Base-by-base conservation (phyloP, 2,797 vertebrate species). In the Carapus acus region DNA sequence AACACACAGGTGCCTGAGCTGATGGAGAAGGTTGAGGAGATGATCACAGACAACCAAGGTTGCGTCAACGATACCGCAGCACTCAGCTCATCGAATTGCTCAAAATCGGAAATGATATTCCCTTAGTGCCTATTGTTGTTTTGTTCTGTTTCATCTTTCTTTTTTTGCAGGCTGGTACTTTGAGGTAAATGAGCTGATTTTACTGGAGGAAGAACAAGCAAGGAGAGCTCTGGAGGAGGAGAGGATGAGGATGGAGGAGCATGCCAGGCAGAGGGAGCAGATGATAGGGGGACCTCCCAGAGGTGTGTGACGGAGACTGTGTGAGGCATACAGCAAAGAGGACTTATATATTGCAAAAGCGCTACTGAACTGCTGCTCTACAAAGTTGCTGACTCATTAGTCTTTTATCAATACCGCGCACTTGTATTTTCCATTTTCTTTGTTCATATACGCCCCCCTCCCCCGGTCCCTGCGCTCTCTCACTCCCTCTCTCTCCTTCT, bases 131-230 rank as follows among this genome's bases (percentile, higher is more conserved):
- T 0, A 37, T 33, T 0, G 17, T 11, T 12, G 18, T 31, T 47
- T 42, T 40, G 1, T 27, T 31, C n/a, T n/a, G n/a, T n/a, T n/a
- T n/a, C n/a, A n/a, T n/a, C n/a, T n/a, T n/a, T n/a, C n/a, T n/a
- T n/a, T n/a, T n/a, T n/a, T n/a, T n/a, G n/a, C 79, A 86, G 83
- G 88, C 49, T 87, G 85, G 79, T 88, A 85, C 80, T 88, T 89
- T 65, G 83, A 85, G 69, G 86, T 89, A 73, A 85, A 87, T 7
- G 81, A 88, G 58, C 47, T 84, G 69, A 85, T 88, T 55, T 61
- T 86, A 8, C 59, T 81, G 53, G 79, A 81, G 44, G 81, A 86
- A 15, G 82, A 88, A 65, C 85, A 82, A 55, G 75, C 78, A 24
- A 67, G 82, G 53, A 78, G 69, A 60, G 80, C 84, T 39, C 78